Base-by-base conservation (phyloP, 2,888 invertebrate genomes). In the Timandra comae region DNA sequence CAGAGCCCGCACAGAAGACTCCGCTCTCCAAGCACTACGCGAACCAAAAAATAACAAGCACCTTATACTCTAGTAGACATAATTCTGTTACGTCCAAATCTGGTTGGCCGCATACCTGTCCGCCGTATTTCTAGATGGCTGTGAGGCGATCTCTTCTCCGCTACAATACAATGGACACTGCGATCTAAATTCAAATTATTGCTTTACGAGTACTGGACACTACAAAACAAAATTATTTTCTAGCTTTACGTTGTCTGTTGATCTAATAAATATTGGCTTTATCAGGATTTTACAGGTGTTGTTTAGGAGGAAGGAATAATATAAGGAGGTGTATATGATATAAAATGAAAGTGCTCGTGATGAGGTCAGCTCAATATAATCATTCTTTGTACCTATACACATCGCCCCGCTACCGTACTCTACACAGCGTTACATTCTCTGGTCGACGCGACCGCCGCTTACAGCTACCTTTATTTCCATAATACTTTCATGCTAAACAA, bases 301-400 rank as follows among this genome's bases (percentile, higher is more conserved):
- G 24, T 33, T 2, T 9, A n/a, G 10, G 11, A 2, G 27, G 30
- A 13, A 20, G 7, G 7, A 43, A 63, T 27, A 35, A 11, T 10
- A 16, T 5, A 16, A 16, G 16, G 16, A 16, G 16, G 16, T 16
- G 3, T 3, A 6, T 16, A 6, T 16, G 16, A 16, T 16, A 25
- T 26, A 11, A 26, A 41, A 30, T 26, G 11, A 59, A 72, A 56
- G 52, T 52, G 43, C 31, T 11, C 33, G 28, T 46, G 32, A 62
- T 63, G 27, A 66, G 53, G 70, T 78, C 74, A 80, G 79, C 79
- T 69, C 76, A 78, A 72, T 82, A 82, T 82, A 77, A 82, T 77
- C 53, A 78, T 79, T 78, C 79, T 84, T 82, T 82, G 82, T 84
- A 81, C 81, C 73, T 79, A 79, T 68, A 77, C 79, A 78, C 62